Evolutionary conservation across 2,113 vertebrate species (phyloP).

Genomic region (Lynx canadensis): DNA sequence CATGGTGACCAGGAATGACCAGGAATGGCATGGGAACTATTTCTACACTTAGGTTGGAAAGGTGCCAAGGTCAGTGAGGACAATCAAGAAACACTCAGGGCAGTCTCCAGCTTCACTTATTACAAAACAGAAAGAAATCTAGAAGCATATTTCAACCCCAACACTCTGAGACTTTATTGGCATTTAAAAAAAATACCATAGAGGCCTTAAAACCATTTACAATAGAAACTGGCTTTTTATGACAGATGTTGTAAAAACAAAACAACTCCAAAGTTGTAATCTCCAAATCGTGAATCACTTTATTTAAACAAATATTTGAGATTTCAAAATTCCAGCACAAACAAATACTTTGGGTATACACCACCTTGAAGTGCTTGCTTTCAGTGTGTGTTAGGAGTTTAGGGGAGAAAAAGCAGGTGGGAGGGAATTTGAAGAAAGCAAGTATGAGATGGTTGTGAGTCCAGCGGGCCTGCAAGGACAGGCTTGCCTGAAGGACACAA

Average conservation of each 20-base stretch:
- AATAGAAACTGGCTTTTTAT: slow-evolving; percentile 23
- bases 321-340: slow-evolving; percentile 38
- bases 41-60: neutral
- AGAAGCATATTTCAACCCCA: neutral
- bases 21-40: neutral
- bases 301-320: slow-evolving; percentile 53
- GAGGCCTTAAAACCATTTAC: neutral
- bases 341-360: neutral
- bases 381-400: neutral
- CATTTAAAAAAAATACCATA: neutral
- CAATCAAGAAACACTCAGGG: neutral
- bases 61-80: neutral
- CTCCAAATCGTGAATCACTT: neutral
- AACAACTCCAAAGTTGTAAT: neutral
- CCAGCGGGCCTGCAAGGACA: neutral
- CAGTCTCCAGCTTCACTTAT: neutral
- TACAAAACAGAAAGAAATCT: neutral
- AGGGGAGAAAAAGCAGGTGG: neutral
- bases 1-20: neutral
- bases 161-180: neutral
- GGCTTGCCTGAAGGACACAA: neutral
- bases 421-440: slow-evolving; percentile 13
- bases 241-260: neutral
- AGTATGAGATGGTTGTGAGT: neutral
- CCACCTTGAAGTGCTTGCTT: neutral